Conservation (phyloP, 2,888 invertebrate species). For the Lasioglossum morio region DNA sequence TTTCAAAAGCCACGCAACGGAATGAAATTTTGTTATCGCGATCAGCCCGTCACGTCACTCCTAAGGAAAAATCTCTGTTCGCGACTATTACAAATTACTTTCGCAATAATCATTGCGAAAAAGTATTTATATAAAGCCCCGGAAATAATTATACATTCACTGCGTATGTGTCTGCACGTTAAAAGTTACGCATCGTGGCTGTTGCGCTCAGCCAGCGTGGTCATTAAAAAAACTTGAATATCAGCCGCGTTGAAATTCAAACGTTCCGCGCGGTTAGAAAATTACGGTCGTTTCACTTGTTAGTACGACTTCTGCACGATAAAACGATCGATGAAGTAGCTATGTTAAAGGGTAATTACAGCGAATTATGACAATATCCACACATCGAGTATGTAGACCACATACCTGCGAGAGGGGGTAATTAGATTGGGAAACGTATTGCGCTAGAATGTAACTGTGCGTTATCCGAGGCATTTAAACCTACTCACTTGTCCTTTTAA, state of each 20-base stretch:
- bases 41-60: not conserved
- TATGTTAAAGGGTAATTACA: constrained; percentile 76
- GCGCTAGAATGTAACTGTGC: constrained; percentile 67
- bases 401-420: constrained; percentile 72
- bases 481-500: constrained; percentile 68
- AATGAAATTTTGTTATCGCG: not conserved
- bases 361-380: constrained; percentile 75
- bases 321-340: constrained; percentile 73
- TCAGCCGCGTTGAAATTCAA: constrained; percentile 58
- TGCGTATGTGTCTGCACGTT: constrained; percentile 20
- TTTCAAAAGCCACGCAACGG: not conserved
- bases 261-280: constrained; percentile 63
- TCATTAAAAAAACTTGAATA: constrained; percentile 67
- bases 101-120: constrained; percentile 33
- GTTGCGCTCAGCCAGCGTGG: constrained; percentile 22
- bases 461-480: constrained; percentile 70
- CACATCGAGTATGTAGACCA: constrained; percentile 47
- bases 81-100: constrained; percentile 19
- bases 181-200: constrained; percentile 38
- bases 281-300: constrained; percentile 56
- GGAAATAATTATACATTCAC: constrained; percentile 18
- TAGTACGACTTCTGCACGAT: constrained; percentile 65
- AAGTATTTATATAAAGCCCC: constrained; percentile 42
- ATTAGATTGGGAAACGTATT: constrained; percentile 69
- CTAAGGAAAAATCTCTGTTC: constrained; percentile 13